These are phyloP conservation scores for Creontiades dilutus DNA, from an alignment of 2,888 invertebrate genomes.

Conservation along the genomic window DNA sequence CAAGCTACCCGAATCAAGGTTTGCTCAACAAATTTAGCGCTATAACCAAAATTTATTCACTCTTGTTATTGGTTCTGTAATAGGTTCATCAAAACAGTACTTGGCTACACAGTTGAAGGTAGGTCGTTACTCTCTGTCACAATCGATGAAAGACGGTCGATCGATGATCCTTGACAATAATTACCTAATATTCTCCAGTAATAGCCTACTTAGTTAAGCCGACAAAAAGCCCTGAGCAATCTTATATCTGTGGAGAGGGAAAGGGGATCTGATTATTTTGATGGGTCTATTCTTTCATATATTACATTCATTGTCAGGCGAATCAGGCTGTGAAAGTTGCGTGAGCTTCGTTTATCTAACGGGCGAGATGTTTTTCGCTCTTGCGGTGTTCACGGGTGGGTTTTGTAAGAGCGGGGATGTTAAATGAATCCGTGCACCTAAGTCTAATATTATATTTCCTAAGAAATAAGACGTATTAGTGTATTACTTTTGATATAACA, in stretches of 20 bases:
- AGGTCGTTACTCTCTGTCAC: background rate
- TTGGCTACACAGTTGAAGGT: background rate
- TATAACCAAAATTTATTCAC: too few species aligned
- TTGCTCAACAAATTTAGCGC: too few species aligned
- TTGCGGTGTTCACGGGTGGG: background rate
- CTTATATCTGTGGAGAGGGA: background rate
- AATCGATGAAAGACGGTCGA: background rate
- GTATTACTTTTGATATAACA: too few species aligned
- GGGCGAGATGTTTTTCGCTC: background rate
- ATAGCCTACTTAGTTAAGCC: background rate
- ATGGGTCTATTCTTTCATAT: slow-evolving; percentile 3
- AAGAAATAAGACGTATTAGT: too few species aligned
- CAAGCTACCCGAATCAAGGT: too few species aligned
- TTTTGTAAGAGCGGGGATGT: background rate
- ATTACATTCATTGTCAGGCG: slow-evolving; percentile 21
- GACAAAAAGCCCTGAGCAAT: background rate
- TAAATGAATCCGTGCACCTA: background rate
- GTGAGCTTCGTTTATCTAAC: slow-evolving; percentile 54
- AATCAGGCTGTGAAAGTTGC: slow-evolving; percentile 62
- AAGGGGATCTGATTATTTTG: slow-evolving; percentile 24
- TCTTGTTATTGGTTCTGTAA: too few species aligned
- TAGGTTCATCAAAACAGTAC: too few species aligned
- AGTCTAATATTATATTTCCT: too few species aligned
- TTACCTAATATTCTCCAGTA: background rate
- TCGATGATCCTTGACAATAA: background rate